These are phyloP conservation scores for Pituophis catenifer DNA, from an alignment of 2,113 vertebrate species.

Conservation along the genomic window DNA sequence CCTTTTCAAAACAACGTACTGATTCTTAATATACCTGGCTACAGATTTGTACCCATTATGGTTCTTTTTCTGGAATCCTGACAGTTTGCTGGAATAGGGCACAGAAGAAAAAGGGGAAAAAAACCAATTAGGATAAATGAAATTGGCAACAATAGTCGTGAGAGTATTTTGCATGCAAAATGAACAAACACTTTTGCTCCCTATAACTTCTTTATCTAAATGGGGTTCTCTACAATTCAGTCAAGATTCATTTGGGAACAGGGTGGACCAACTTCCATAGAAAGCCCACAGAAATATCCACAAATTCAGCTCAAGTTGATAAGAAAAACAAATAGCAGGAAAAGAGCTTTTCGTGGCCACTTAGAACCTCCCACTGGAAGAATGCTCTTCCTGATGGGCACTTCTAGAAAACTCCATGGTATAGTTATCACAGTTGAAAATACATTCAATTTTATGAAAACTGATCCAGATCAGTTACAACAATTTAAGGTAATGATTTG, in stretches of 20 bases:
- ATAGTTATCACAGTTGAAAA: neutral
- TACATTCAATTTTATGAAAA: neutral
- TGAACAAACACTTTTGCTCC: too few relatives aligned
- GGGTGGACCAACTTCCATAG: neutral
- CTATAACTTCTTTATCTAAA: neutral
- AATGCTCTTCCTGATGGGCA: neutral
- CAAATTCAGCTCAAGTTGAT: neutral
- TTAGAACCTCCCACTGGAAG: neutral
- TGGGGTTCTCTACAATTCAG: neutral
- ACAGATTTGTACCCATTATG: conserved; percentile 64
- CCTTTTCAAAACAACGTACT: too few relatives aligned
- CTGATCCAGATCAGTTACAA: neutral
- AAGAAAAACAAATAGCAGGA: neutral
- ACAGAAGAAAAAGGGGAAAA: neutral
- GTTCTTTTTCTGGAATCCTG: conserved; percentile 55
- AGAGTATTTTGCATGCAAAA: neutral
- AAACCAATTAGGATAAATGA: neutral
- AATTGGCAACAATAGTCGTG: neutral
- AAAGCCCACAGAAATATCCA: neutral
- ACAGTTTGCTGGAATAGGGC: conserved; percentile 17
- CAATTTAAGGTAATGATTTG: neutral
- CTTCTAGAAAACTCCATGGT: neutral
- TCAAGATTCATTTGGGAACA: neutral
- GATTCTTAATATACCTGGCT: conserved; percentile 53
- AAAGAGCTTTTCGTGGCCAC: neutral